These are phyloP conservation scores for Acanthococcus lagerstroemiae DNA, from an alignment of 2,888 invertebrate species.

Conservation along the genomic window DNA sequence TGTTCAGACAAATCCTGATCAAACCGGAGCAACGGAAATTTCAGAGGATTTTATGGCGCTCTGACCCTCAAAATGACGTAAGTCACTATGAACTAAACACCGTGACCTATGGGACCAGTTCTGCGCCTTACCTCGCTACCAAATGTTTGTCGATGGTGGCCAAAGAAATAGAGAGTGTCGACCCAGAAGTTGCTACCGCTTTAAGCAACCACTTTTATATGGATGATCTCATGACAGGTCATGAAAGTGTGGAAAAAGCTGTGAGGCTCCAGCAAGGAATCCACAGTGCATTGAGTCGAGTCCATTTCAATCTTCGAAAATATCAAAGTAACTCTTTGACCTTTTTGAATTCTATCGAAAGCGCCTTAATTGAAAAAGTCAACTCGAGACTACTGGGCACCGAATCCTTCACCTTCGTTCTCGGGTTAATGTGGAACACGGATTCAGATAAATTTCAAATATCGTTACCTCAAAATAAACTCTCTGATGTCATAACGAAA, in stretches of 20 bases:
- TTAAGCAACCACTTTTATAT: slow-evolving; percentile 38
- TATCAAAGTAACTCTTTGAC: slow-evolving; percentile 35
- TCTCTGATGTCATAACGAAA: slow-evolving; percentile 27
- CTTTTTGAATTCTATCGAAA: background rate
- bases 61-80: slow-evolving; percentile 19
- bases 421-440: slow-evolving; percentile 32
- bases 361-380: slow-evolving; percentile 2
- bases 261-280: slow-evolving; percentile 32
- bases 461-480: background rate
- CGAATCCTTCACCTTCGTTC: background rate
- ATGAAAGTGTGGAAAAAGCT: slow-evolving; percentile 33
- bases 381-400: background rate
- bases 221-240: slow-evolving; percentile 38
- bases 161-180: slow-evolving; percentile 33
- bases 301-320: slow-evolving; percentile 34
- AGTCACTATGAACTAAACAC: slow-evolving; percentile 36
- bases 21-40: background rate
- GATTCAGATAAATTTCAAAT: slow-evolving; percentile 19
- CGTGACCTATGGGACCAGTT: no score
- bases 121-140: slow-evolving; percentile 38
- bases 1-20: background rate
- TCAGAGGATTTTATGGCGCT: slow-evolving; percentile 40
- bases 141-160: slow-evolving; percentile 37
- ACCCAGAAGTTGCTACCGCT: slow-evolving; percentile 30
- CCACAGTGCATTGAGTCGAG: slow-evolving; percentile 14